Evolutionary conservation across 2,113 vertebrate genomes (phyloP).

Genomic region (Rhinolophus sinicus): DNA sequence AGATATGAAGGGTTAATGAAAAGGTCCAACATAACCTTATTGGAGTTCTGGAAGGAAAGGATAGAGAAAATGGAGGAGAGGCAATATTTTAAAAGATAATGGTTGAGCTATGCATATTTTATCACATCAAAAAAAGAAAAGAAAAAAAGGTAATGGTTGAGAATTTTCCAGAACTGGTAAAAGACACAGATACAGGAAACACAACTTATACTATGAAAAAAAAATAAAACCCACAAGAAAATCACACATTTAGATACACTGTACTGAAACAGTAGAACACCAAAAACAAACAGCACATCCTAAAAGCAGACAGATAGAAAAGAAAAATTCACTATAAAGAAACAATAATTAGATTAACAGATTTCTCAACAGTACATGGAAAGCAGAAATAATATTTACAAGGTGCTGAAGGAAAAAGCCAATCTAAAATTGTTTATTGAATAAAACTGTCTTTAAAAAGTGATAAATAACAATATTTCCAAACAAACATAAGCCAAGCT

Average conservation of each 20-base stretch:
- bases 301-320: background rate
- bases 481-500: background rate
- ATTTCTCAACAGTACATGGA: background rate
- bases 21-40: background rate
- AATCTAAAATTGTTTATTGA: background rate
- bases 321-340: background rate
- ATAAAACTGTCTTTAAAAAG: background rate
- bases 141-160: background rate
- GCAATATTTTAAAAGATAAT: constrained; percentile 20
- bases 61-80: background rate
- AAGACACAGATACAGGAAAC: background rate
- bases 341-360: background rate
- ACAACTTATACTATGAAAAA: background rate
- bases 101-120: background rate
- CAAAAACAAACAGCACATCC: background rate
- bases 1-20: background rate
- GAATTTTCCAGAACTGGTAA: background rate
- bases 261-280: background rate
- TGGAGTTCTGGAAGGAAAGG: background rate
- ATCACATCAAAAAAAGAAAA: background rate
- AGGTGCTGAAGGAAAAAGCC: background rate
- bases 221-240: background rate
- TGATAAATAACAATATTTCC: background rate
- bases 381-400: background rate
- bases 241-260: background rate